Conservation (phyloP, 2,797 vertebrate species). For the Ctenosaura bakeri region DNA sequence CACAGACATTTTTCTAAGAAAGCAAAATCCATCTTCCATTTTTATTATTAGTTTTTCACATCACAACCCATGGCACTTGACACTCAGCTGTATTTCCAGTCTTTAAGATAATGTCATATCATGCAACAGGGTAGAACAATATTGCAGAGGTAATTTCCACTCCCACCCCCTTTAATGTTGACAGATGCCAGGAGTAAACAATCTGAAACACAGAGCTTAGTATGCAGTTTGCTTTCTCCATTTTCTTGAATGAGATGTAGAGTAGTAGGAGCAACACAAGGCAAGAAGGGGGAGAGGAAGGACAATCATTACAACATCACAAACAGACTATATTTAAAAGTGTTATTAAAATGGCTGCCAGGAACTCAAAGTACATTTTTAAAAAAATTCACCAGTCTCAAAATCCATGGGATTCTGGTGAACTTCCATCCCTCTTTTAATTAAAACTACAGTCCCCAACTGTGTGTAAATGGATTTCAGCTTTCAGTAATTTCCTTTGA, state of each 20-base stretch:
- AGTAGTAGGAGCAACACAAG: background rate
- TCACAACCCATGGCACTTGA: background rate
- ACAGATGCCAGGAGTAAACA: background rate
- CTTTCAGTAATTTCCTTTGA: slow-evolving; percentile 49
- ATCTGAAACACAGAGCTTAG: background rate
- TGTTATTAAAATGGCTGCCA: slow-evolving; percentile 45
- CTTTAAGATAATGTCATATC: slow-evolving; percentile 17
- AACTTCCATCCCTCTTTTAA: slow-evolving; percentile 32
- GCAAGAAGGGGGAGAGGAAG: background rate
- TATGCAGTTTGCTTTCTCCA: background rate
- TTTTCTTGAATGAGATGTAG: slow-evolving; percentile 16
- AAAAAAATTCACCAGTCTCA: slow-evolving; percentile 8
- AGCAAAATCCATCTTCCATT: slow-evolving; percentile 20
- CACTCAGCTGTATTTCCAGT: background rate
- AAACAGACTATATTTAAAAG: slow-evolving; percentile 13
- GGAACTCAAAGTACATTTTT: slow-evolving; percentile 36
- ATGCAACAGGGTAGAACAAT: background rate
- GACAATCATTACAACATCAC: background rate
- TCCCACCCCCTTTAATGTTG: background rate
- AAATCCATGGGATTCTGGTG: slow-evolving; percentile 24
- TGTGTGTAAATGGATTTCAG: slow-evolving; percentile 51
- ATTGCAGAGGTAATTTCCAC: background rate
- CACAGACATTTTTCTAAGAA: slow-evolving; percentile 11
- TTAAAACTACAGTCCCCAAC: slow-evolving; percentile 51
- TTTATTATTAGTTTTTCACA: slow-evolving; percentile 37